Evolutionary conservation across 2,797 vertebrate genomes (phyloP).

Genomic region (Brachyrhaphis roseni): DNA sequence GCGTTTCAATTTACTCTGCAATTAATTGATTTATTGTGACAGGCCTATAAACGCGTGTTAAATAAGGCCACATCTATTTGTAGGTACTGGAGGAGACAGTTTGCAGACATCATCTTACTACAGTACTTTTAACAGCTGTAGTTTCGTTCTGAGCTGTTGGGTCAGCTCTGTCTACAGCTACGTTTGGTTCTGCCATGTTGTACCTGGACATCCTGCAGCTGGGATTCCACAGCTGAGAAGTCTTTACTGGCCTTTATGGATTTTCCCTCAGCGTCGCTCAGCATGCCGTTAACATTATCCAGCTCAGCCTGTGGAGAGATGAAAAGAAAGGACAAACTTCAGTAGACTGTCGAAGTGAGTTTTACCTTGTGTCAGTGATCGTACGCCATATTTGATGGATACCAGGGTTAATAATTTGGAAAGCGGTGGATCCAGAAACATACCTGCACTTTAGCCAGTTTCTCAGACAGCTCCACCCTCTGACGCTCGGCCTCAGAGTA

Average conservation of each 20-base stretch:
- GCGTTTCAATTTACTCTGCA: too few relatives aligned
- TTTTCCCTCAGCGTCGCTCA: constrained; percentile 91
- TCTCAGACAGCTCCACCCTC: constrained; percentile 86
- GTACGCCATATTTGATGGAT: neutral
- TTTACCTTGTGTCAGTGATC: neutral
- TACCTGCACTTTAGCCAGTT: constrained; percentile 90
- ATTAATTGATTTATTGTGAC: too few relatives aligned
- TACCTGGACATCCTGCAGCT: constrained; percentile 96
- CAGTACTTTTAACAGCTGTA: neutral
- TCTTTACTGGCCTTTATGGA: constrained; percentile 95
- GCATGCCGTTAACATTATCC: constrained; percentile 87
- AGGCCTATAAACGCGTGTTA: neutral
- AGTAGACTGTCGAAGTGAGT: neutral
- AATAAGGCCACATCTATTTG: neutral
- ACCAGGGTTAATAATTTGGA: neutral
- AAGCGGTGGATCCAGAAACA: constrained; percentile 8
- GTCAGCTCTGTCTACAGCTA: neutral
- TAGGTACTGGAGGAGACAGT: neutral
- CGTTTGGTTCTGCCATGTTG: neutral
- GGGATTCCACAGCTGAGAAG: constrained; percentile 90
- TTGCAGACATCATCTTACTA: neutral
- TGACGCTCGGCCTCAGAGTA: constrained; percentile 88
- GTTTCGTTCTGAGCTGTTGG: neutral
- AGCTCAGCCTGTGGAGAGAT: constrained; percentile 84
- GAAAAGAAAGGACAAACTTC: neutral